These are phyloP conservation scores for Catagonus wagneri DNA, from an alignment of 2,113 vertebrate species.

Conservation along the genomic window DNA sequence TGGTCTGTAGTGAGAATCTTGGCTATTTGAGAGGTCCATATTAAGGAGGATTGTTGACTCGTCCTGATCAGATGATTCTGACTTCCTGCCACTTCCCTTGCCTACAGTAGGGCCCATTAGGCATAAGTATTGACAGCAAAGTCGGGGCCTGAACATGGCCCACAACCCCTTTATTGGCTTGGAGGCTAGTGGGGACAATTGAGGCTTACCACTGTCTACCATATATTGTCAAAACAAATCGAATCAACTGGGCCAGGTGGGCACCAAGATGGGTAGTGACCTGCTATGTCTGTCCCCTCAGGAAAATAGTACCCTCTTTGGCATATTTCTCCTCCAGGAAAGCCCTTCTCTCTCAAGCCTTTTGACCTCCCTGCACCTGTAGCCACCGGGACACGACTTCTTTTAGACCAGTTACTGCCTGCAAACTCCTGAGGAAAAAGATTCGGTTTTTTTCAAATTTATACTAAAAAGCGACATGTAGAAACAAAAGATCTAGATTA, in stretches of 20 bases:
- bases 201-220: neutral
- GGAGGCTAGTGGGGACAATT: neutral
- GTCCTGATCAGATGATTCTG: neutral
- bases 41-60: neutral
- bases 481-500: constrained; percentile 14
- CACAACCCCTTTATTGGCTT: neutral
- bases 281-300: neutral
- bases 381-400: neutral
- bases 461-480: constrained; percentile 17
- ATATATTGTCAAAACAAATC: neutral
- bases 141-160: neutral
- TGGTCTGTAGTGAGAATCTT: neutral
- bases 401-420: neutral
- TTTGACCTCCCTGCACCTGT: neutral
- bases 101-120: neutral
- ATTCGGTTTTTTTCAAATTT: constrained; percentile 20
- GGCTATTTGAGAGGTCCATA: neutral
- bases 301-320: neutral
- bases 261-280: neutral
- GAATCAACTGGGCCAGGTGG: neutral
- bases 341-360: neutral
- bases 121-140: neutral
- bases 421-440: constrained; percentile 8
- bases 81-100: neutral
- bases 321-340: neutral